phyloP scores from a whole-genome alignment of 2,797 vertebrate genomes.

The Pangasius macronema region DNA sequence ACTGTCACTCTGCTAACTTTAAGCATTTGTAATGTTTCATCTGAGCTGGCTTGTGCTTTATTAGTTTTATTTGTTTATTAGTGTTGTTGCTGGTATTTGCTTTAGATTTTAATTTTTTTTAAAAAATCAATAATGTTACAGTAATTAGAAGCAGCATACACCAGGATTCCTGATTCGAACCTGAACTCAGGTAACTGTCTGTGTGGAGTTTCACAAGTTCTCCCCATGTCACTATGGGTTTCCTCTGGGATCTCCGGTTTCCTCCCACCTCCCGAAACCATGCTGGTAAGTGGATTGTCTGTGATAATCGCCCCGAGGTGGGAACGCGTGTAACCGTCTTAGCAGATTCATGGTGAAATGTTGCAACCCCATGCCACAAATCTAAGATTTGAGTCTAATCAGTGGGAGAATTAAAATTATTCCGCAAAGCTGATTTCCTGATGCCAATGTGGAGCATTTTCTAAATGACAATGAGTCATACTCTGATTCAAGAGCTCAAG shows the following conservation, averaged over 20 bases:
- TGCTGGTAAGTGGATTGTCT: not conserved
- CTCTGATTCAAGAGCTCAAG: constrained; percentile 57
- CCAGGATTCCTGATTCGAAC: not conserved
- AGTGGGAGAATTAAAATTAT: constrained; percentile 54
- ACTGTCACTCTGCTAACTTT: not conserved
- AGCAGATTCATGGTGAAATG: not conserved
- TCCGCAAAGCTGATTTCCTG: constrained; percentile 53
- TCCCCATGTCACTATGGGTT: not conserved
- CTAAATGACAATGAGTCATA: constrained; percentile 62
- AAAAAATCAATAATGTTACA: not conserved
- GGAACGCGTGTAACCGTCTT: not conserved
- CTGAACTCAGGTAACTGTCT: not conserved
- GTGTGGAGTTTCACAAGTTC: not conserved
- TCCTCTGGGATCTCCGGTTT: not conserved
- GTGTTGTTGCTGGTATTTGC: not conserved
- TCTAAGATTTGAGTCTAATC: constrained; percentile 52
- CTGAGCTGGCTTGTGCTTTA: not conserved
- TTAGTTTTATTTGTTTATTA: not conserved
- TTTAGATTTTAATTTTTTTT: not conserved
- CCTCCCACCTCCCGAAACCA: not conserved
- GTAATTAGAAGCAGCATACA: not conserved
- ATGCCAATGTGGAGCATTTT: constrained; percentile 52
- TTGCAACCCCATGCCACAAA: constrained; percentile 35
- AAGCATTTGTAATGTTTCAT: not conserved
- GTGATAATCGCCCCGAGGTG: not conserved